Conservation (phyloP, 2,888 invertebrate species). For the Enoplolaimus lenunculus region DNA sequence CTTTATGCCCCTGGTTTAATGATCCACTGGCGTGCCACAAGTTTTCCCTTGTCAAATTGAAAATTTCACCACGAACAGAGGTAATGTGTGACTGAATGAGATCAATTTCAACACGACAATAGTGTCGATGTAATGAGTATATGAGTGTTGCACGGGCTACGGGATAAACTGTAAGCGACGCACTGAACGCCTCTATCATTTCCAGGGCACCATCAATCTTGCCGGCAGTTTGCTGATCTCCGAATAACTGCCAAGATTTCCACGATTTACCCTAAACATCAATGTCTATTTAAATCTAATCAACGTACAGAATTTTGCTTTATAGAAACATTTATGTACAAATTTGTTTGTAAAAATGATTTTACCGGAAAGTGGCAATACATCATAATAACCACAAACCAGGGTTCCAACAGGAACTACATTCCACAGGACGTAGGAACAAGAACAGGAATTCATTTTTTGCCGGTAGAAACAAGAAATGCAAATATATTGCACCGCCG, state of each 20-base stretch:
- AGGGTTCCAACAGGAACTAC: no score
- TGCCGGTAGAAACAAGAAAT: no score
- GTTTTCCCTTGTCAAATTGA: not conserved
- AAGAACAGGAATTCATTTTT: no score
- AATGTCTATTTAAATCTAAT: no score
- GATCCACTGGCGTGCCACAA: not conserved
- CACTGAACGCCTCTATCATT: slow-evolving; percentile 34
- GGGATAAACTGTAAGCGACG: slow-evolving; percentile 41
- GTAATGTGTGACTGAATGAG: slow-evolving; percentile 19
- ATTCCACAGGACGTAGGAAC: no score
- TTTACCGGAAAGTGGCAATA: no score
- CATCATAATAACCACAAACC: no score
- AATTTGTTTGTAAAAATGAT: no score
- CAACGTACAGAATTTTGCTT: no score
- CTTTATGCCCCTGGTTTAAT: not conserved
- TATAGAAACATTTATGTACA: no score
- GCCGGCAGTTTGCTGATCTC: not conserved
- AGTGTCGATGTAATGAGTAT: slow-evolving; percentile 41
- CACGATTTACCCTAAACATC: no score
- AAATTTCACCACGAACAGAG: not conserved
- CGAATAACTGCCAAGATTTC: not conserved
- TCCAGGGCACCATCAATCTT: slow-evolving; percentile 23
- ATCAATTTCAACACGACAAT: slow-evolving; percentile 31
- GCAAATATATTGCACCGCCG: no score
- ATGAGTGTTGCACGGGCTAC: slow-evolving; percentile 41